phyloP scores from a whole-genome alignment of 2,113 vertebrate genomes.

The Oryzias melastigma region DNA sequence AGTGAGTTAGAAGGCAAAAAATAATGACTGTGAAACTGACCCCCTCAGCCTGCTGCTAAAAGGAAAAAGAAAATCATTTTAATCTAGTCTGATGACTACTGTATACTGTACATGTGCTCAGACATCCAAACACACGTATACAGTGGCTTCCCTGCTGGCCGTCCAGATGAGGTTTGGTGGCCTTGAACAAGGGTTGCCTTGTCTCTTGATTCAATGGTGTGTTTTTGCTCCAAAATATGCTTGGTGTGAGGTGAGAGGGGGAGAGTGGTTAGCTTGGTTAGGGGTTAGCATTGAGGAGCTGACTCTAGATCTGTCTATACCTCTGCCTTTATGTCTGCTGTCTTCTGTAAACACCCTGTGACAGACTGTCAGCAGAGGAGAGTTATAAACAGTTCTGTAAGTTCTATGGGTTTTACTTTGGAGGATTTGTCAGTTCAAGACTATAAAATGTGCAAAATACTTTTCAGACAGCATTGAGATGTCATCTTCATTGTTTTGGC shows the following conservation, averaged over 20 bases:
- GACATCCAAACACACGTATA: conserved; percentile 22
- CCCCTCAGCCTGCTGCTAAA: conserved; percentile 39
- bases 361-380: conserved; percentile 6
- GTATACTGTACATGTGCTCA: conserved; percentile 45
- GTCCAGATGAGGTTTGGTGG: conserved; percentile 70
- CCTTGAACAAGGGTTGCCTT: conserved; percentile 71
- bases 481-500: background rate
- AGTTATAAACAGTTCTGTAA: conserved; percentile 1
- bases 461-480: background rate
- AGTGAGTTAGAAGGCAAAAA: conserved; percentile 6
- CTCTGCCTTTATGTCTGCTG: conserved; percentile 26
- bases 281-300: conserved; percentile 37
- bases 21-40: conserved; percentile 22
- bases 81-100: conserved; percentile 50
- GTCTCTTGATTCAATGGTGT: conserved; percentile 69
- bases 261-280: conserved; percentile 18
- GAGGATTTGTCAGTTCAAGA: conserved; percentile 6
- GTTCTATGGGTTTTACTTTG: conserved; percentile 3
- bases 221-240: conserved; percentile 74
- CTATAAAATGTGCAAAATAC: background rate
- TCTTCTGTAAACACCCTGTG: conserved; percentile 23
- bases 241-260: conserved; percentile 43
- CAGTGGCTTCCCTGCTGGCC: conserved; percentile 66
- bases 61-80: conserved; percentile 61
- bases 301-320: conserved; percentile 45